phyloP scores from a whole-genome alignment of 2,888 invertebrate species.

The Leptothorax acervorum region DNA sequence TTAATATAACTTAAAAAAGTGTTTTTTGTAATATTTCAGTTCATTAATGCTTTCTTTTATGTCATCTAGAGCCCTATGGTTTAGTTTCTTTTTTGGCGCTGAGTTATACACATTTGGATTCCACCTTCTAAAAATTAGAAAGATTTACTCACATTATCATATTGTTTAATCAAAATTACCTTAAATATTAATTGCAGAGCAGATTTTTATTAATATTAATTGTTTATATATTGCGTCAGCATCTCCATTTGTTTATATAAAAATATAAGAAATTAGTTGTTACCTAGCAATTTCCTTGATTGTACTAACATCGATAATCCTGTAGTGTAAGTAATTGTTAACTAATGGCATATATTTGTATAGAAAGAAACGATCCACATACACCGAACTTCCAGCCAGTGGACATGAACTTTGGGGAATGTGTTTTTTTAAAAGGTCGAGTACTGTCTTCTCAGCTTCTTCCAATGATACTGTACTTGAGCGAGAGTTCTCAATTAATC shows the following conservation, averaged over 20 bases:
- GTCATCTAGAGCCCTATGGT: constrained; percentile 93
- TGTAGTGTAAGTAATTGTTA: constrained; percentile 93
- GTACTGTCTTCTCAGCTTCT: constrained; percentile 90
- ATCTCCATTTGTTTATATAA: background rate
- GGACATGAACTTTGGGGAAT: constrained; percentile 89
- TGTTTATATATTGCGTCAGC: background rate
- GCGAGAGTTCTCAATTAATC: constrained; percentile 91
- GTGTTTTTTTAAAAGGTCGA: constrained; percentile 90
- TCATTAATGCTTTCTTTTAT: constrained; percentile 95
- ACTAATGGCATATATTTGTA: constrained; percentile 93
- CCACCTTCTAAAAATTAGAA: constrained; percentile 88
- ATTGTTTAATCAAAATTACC: background rate
- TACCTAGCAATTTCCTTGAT: constrained; percentile 92
- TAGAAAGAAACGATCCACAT: constrained; percentile 94
- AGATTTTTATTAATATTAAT: constrained; percentile 16
- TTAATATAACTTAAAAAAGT: constrained; percentile 66
- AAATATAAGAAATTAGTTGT: background rate
- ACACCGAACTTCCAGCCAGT: constrained; percentile 95
- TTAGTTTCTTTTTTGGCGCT: constrained; percentile 89
- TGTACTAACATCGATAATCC: constrained; percentile 96
- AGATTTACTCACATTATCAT: background rate
- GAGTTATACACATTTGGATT: constrained; percentile 87
- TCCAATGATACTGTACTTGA: constrained; percentile 89
- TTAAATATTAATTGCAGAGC: constrained; percentile 13
- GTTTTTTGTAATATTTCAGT: constrained; percentile 91